Conservation (phyloP, 2,797 vertebrate species). For the Gila robusta region DNA sequence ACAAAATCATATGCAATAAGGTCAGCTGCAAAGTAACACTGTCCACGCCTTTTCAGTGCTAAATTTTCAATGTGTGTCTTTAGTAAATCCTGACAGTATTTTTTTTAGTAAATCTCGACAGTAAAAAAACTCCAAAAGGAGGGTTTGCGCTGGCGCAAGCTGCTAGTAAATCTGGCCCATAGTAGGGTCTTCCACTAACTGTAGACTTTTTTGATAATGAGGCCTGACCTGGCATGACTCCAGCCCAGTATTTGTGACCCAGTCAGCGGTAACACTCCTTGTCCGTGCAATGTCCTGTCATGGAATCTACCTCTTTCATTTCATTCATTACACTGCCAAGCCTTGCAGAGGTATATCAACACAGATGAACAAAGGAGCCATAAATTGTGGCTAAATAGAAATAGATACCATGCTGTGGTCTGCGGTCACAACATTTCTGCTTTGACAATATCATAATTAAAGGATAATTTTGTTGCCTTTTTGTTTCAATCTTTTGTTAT, state of each 20-base stretch:
- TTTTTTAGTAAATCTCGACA: too few species aligned
- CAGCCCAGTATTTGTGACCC: conserved; percentile 18
- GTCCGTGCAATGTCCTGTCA: neutral
- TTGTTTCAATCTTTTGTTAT: conserved; percentile 67
- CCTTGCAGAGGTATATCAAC: conserved; percentile 14
- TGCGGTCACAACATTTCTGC: conserved; percentile 67
- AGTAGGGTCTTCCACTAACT: neutral
- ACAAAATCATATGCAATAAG: too few species aligned
- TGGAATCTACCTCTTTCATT: conserved; percentile 19
- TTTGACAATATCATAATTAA: conserved; percentile 75
- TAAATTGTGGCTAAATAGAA: conserved; percentile 13
- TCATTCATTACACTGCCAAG: conserved; percentile 16
- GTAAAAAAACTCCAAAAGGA: too few species aligned
- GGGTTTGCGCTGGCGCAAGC: too few species aligned
- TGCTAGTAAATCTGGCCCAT: too few species aligned
- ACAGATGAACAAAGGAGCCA: conserved; percentile 23
- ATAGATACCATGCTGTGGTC: conserved; percentile 41
- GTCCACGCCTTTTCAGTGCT: too few species aligned
- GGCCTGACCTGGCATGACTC: conserved; percentile 11
- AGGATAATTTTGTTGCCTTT: conserved; percentile 64
- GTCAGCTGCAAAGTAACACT: too few species aligned
- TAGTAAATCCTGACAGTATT: too few species aligned
- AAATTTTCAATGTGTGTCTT: too few species aligned
- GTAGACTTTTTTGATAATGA: neutral
- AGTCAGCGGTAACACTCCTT: neutral